Base-by-base conservation (phyloP, 2,888 invertebrate species). In the Oscheius sp. region DNA sequence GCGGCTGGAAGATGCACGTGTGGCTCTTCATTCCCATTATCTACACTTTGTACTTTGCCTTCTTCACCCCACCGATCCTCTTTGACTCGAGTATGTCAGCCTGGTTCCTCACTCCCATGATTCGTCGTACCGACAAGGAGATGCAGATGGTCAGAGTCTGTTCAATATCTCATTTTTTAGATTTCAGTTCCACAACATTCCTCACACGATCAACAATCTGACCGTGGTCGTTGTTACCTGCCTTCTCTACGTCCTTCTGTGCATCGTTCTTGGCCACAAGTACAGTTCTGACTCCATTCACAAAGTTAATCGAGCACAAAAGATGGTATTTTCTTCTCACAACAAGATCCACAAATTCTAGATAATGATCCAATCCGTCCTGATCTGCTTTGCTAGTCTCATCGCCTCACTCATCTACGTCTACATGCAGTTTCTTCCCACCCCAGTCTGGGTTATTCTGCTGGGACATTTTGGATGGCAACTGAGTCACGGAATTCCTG, bases 81-180 rank as follows among this genome's bases (percentile, higher is more conserved):
- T 84, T 84, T 76, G 78, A 76, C 37, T 80, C 82, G 1, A 32
- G 57, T 32, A 77, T 77, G 59, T 76, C 76, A 35, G 82, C 84
- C 10, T 82, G 82, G 84, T 84, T 84, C 70, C 82, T 84, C 68
- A 79, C 79, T 42, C 35, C 79, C 65, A 73, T 77, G 51, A 75
- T 80, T 35, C 42, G 42, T 3, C 42, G 4, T 5, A 42, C 42
- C 42, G 42, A 42, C 42, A 21, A 21, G 21, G 21, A 21, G 21
- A 21, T 21, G 21, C 42, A 5, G 42, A 7, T 42, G 7, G 42
- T 42, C 3, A 42, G 3, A 42, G 42, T 7, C 42, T 42, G 21
- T 21, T 21, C 21, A 21, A 21, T 21, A 21, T 21, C 21, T 21
- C 21, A 21, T 42, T 42, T 42, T 42, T 42, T 42, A 42, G 42